Base-by-base conservation (phyloP, 2,888 invertebrate species). In the Rapana venosa region DNA sequence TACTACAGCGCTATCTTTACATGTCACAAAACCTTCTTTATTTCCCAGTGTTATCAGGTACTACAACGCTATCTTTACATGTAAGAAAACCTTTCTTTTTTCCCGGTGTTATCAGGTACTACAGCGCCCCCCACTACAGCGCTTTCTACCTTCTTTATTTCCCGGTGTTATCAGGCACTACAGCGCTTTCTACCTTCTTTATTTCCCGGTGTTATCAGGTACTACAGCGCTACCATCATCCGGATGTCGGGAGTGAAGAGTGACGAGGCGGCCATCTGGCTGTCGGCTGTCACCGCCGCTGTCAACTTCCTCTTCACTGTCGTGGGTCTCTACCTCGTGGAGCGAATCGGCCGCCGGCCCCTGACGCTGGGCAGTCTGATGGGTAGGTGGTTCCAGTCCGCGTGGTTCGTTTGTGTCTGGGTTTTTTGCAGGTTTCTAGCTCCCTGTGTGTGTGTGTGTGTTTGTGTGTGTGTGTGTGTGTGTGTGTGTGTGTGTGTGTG, bases 1-100 rank as follows among this genome's bases (percentile, higher is more conserved):
- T 96, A 96, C 92, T 96, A 96, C 93, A 95, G 95, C 89, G 96
- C 96, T 32, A 96, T 95, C 26, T n/a, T n/a, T n/a, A n/a, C n/a
- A n/a, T n/a, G n/a, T n/a, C n/a, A n/a, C n/a, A n/a, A n/a, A n/a
- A n/a, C n/a, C n/a, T n/a, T n/a, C n/a, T n/a, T n/a, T n/a, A n/a
- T n/a, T n/a, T n/a, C 47, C 1, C 79, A 20, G 22, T 84, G 22
- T 35, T 56, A 91, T 17, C 93, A 96, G 95, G 96, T 96, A 96
- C 92, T 96, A 96, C 93, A 95, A 95, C 89, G 96, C 96, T 32
- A 96, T 95, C 26, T n/a, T n/a, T n/a, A n/a, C n/a, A n/a, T n/a
- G n/a, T n/a, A n/a, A n/a, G n/a, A n/a, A n/a, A n/a, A n/a, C n/a
- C n/a, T n/a, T n/a, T n/a, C n/a, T n/a, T n/a, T n/a, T n/a, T n/a